phyloP scores from a whole-genome alignment of 2,113 vertebrate species.

The Sapayoa aenigma region DNA sequence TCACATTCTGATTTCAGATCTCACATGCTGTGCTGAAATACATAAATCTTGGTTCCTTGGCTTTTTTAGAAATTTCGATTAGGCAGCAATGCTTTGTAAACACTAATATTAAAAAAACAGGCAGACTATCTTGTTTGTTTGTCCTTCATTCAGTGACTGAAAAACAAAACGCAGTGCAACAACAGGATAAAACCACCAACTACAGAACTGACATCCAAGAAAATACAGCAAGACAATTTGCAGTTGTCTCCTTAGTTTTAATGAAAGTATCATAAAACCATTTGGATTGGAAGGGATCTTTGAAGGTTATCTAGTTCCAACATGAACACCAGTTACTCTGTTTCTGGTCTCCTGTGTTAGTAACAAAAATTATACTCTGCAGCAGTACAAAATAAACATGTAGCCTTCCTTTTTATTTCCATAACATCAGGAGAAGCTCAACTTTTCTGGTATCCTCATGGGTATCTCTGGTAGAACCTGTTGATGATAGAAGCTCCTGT shows the following conservation, averaged over 20 bases:
- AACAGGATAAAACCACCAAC: background rate
- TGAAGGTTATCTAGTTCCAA: background rate
- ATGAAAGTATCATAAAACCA: background rate
- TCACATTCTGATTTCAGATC: slow-evolving; percentile 4
- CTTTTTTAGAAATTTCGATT: background rate
- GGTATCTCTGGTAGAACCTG: background rate
- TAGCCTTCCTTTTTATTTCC: background rate
- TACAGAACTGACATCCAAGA: background rate
- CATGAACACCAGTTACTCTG: background rate
- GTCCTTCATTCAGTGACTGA: background rate
- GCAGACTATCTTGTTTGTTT: background rate
- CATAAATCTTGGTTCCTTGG: background rate
- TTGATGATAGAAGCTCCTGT: background rate
- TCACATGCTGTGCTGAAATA: background rate
- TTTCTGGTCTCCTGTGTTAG: background rate
- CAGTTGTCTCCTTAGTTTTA: background rate
- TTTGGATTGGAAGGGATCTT: background rate
- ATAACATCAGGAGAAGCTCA: background rate
- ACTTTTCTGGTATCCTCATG: background rate
- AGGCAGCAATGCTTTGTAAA: background rate
- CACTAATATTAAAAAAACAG: background rate
- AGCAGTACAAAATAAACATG: background rate
- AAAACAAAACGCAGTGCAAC: background rate
- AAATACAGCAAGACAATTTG: background rate
- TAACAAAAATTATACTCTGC: background rate